A percentile compares a stretch with the other conserved stretches of the same genome.
Conservation (phyloP, 2,113 vertebrate species). For the Bubo scandiacus region DNA sequence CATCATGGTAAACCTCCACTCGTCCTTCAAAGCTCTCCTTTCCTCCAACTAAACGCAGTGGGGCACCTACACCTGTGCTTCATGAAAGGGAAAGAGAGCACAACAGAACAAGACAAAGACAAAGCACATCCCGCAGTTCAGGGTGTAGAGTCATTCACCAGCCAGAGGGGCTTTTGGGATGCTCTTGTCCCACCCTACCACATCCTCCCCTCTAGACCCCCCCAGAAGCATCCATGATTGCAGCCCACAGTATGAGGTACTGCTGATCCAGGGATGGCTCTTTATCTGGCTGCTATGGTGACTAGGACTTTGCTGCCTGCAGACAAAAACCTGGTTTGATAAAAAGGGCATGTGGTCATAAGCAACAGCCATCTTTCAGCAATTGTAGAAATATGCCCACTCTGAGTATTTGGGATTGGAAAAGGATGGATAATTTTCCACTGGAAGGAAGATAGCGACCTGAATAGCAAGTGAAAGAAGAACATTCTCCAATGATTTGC, state of each 20-base stretch:
- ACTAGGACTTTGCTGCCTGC: not conserved
- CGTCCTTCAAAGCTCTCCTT: constrained; percentile 88
- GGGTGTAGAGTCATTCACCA: not conserved
- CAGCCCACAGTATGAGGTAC: not conserved
- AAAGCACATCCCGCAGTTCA: not conserved
- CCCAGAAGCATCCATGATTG: not conserved
- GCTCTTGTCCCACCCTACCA: not conserved
- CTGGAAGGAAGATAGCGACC: not conserved
- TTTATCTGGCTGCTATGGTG: not conserved
- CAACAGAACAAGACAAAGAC: not conserved
- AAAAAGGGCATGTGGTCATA: not conserved
- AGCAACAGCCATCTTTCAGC: not conserved
- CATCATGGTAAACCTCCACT: constrained; percentile 86
- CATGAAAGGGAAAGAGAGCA: constrained; percentile 38
- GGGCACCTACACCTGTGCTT: constrained; percentile 80
- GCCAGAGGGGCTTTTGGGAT: not conserved
- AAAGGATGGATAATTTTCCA: not conserved
- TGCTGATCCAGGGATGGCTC: not conserved
- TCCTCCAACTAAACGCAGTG: constrained; percentile 84
- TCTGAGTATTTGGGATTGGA: not conserved
- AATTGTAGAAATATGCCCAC: not conserved
- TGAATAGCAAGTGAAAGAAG: not conserved
- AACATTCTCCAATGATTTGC: not conserved
- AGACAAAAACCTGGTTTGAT: not conserved
- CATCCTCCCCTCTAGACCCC: not conserved